Evolutionary conservation across 1,140 invertebrate genomes (phyloP), one percentile per base, ranked within the genome.

Genomic region (Heliothis virescens): DNA sequence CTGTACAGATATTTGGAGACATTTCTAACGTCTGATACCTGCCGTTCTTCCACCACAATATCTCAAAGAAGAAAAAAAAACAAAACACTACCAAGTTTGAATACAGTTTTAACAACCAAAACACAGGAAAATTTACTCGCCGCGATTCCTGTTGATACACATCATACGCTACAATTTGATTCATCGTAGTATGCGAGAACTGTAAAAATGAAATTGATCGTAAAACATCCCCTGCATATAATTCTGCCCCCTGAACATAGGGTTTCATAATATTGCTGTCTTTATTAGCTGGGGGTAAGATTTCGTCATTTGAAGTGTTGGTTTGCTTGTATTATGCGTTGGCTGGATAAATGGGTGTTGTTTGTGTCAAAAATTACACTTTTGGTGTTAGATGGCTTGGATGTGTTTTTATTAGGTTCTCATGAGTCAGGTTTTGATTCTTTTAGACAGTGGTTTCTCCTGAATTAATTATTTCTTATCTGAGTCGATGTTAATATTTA

Each of bases 191-290:
- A 52, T 48, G 41, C 47, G 13, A 62, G 21, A 47, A 73, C 69
- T 79, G 69, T 79, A 79, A 79, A 78, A 79, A 79, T 41, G 69
- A 53, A 79, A 79, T 73, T 73, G 78, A 63, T 79, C 78, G 69
- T 79, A 79, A 79, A 79, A 72, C 69, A 79, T 53, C 78, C 78
- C 78, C 78, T 73, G 53, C 48, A 50, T 50, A 78, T 67, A 78
- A 69, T 69, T 69, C 48, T 48, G 48, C 69, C 67, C 63, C 78
- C 55, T 53, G 69, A 72, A 62, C 57, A 52, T 29, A 47, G 78
- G 57, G 57, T 72, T 79, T 67, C 63, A 63, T 78, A 67, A 59
- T 57, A 78, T 63, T 21, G 48, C 55, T 59, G 12, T 60, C 67
- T 79, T 79, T 79, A 79, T 79, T 79, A 73, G 57, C 34, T 55